Evolutionary conservation across 1,140 invertebrate genomes (phyloP), one percentile per base, ranked within the genome.

Genomic region (Bombus pyrosoma): DNA sequence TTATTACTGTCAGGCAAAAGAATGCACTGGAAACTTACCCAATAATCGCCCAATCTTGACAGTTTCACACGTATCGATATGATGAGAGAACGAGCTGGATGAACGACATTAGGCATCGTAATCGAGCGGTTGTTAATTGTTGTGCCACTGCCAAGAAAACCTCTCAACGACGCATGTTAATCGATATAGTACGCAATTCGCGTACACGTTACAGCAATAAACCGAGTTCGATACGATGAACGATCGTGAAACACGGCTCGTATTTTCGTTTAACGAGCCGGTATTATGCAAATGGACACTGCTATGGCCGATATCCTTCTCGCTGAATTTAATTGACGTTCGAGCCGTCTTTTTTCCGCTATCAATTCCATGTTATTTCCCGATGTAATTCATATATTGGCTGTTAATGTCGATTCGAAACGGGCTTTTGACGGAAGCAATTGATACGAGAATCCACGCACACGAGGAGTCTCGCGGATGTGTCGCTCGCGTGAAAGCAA

Each of bases 181-280:
- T 25, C 41, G 25, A 57, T 57, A 2, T 53, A 53, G 47, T 53
- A 32, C 34, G 47, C 25, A 28, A 28, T 53, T 37, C 43, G 34
- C 47, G 43, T 37, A 75, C 39, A 39, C 57, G 59, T 75, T 82
- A 43, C 25, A 53, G 41, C 72, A 53, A 75, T 83, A 83, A 83
- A 83, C 59, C 18, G 71, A 25, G 72, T 13, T 34, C 39, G 39
- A 73, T 53, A 75, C 41, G 72, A 41, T 22, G 37, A 32, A 62
- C 39, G 22, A 22, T 53, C 25, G 39, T 47, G 32, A 75, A 82
- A 82, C 57, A 41, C 18, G 32, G 32, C 59, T 75, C 81, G 71
- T 66, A 83, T 83, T 83, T 83, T 75, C 59, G 28, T 75, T 66
- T 64, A 83, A 83, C 71, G 81, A 66, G 39, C 81, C 39, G 59